Percentiles rank a stretch among this genome's conserved stretches.
phyloP scores from a whole-genome alignment of 2,888 invertebrate species.

The Tanytarsus gracilentus region DNA sequence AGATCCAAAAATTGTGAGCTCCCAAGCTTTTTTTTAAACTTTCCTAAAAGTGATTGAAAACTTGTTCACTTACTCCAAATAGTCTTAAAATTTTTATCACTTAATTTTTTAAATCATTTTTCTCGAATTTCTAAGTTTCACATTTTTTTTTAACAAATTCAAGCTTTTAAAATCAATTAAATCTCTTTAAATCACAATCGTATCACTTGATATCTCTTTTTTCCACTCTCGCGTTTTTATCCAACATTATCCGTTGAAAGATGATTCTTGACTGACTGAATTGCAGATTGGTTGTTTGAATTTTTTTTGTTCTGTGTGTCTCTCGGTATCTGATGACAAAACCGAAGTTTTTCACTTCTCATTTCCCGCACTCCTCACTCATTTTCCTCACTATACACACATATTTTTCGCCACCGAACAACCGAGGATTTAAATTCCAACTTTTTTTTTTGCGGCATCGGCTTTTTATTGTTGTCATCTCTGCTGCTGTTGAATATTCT shows the following conservation, averaged over 20 bases:
- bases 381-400: not conserved
- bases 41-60: too few relatives aligned
- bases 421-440: slow-evolving; percentile 19
- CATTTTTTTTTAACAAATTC: too few relatives aligned
- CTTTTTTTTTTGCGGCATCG: slow-evolving; percentile 23
- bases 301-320: not conserved
- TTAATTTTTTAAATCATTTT: too few relatives aligned
- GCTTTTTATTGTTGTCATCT: slow-evolving; percentile 11
- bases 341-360: slow-evolving; percentile 1
- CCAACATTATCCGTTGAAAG: slow-evolving; percentile 12
- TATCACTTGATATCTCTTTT: not conserved
- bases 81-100: too few relatives aligned
- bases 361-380: not conserved
- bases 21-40: too few relatives aligned
- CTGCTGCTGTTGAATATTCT: not conserved
- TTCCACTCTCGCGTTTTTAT: not conserved
- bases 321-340: slow-evolving; percentile 27
- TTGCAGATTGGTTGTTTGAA: slow-evolving; percentile 20
- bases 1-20: too few relatives aligned
- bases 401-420: not conserved
- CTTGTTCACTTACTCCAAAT: too few relatives aligned
- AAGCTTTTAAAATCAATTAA: not conserved
- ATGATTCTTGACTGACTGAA: slow-evolving; percentile 23
- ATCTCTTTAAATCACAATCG: too few relatives aligned
- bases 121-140: not conserved